Evolutionary conservation across 1,140 invertebrate species (phyloP).

Genomic region (Sarcophaga bullata): DNA sequence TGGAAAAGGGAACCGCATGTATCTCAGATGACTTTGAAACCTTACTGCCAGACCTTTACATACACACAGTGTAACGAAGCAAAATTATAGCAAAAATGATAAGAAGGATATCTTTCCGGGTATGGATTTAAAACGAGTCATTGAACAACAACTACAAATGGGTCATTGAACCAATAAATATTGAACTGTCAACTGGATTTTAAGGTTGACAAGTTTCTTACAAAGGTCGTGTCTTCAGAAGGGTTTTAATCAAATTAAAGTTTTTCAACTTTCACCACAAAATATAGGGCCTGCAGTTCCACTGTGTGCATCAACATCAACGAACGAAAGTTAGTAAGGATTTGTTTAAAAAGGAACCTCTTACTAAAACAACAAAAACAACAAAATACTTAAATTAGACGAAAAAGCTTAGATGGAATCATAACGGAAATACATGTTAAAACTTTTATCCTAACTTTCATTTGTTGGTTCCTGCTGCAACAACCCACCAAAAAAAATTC

Average conservation of each 20-base stretch:
- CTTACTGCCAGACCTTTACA: slow-evolving; percentile 28
- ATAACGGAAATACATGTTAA: slow-evolving; percentile 37
- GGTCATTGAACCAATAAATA: too few species aligned
- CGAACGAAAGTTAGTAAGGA: neutral
- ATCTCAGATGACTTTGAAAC: slow-evolving; percentile 17
- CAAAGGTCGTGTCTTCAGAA: too few species aligned
- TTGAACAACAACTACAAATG: too few species aligned
- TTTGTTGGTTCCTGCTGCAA: neutral
- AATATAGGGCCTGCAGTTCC: neutral
- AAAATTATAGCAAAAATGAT: neutral
- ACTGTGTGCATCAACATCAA: neutral
- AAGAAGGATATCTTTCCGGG: too few species aligned
- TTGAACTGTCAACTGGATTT: too few species aligned
- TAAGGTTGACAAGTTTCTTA: too few species aligned
- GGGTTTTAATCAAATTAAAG: too few species aligned
- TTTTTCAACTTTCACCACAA: too few species aligned
- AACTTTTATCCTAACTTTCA: neutral
- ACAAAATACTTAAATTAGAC: neutral
- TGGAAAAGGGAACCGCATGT: neutral
- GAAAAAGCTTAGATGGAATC: slow-evolving; percentile 6
- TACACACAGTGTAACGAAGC: neutral
- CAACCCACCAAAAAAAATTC: neutral
- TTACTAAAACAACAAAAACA: neutral
- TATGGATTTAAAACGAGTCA: too few species aligned
- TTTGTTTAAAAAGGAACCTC: neutral